phyloP scores from a whole-genome alignment of 2,797 vertebrate genomes.

The Cossypha niveicapilla region DNA sequence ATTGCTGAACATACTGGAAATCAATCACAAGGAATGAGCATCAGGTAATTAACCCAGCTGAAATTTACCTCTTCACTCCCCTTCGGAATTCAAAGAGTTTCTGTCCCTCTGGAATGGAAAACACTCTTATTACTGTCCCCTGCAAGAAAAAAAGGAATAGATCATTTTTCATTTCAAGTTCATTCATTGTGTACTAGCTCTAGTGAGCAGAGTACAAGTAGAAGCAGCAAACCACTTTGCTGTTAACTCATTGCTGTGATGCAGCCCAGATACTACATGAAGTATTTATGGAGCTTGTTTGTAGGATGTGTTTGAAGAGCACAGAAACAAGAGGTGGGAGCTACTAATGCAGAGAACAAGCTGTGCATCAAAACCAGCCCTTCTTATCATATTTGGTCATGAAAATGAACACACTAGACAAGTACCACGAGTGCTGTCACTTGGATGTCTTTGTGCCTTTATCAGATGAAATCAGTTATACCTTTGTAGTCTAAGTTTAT shows the following conservation, averaged over 20 bases:
- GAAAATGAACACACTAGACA: neutral
- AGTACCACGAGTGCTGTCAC: neutral
- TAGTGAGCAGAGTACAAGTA: neutral
- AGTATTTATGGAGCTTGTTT: constrained; percentile 22
- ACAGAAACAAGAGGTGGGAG: constrained; percentile 5
- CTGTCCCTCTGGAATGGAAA: constrained; percentile 98
- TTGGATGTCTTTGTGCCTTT: neutral
- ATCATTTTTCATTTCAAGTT: neutral
- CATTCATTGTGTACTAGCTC: neutral
- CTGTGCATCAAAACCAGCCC: neutral
- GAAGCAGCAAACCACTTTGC: neutral
- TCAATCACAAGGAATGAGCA: neutral
- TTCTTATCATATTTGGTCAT: neutral
- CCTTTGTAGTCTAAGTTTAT: neutral
- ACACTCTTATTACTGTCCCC: constrained; percentile 98
- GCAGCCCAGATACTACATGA: neutral
- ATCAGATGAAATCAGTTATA: neutral
- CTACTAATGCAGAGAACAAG: neutral
- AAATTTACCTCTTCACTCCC: constrained; percentile 91
- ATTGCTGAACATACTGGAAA: neutral
- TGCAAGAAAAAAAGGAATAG: constrained; percentile 46
- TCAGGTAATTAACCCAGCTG: neutral
- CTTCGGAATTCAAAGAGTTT: constrained; percentile 98
- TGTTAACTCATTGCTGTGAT: neutral
- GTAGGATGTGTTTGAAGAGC: neutral